Conservation (phyloP, 2,888 invertebrate species). For the Dinocampus coccinellae region DNA sequence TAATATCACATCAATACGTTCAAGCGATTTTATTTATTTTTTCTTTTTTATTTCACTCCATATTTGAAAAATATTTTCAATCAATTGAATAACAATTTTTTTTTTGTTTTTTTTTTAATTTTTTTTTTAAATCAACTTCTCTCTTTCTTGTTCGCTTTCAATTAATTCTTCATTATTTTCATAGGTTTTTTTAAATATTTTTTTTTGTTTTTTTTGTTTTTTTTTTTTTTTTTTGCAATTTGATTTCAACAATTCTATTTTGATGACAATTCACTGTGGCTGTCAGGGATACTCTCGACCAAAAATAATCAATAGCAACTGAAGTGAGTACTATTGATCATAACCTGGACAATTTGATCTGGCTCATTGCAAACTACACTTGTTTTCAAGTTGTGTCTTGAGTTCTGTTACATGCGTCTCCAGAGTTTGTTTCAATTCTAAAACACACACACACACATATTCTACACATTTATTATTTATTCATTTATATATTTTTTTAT, state of each 20-base stretch:
- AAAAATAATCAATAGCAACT: background rate
- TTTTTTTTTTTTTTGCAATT: background rate
- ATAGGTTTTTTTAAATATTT: no score
- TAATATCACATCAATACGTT: background rate
- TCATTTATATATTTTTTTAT: background rate
- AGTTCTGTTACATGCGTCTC: slow-evolving; percentile 97
- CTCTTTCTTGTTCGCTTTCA: no score
- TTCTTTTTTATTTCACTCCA: background rate
- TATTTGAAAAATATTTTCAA: background rate
- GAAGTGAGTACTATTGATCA: background rate
- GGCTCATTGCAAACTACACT: slow-evolving; percentile 95
- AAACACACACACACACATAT: slow-evolving; percentile 66
- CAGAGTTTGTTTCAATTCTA: slow-evolving; percentile 97
- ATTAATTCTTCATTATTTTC: no score
- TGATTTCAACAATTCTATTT: background rate
- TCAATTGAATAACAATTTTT: background rate
- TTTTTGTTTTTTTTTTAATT: background rate
- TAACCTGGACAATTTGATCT: slow-evolving; percentile 53
- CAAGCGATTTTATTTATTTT: background rate
- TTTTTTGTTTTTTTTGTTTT: background rate
- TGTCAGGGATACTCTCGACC: background rate
- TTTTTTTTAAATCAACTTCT: no score
- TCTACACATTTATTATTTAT: background rate
- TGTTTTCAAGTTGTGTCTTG: slow-evolving; percentile 96
- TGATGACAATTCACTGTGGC: background rate